These are phyloP conservation scores for Pontoporia blainvillei DNA, from an alignment of 2,113 vertebrate species.

Conservation along the genomic window DNA sequence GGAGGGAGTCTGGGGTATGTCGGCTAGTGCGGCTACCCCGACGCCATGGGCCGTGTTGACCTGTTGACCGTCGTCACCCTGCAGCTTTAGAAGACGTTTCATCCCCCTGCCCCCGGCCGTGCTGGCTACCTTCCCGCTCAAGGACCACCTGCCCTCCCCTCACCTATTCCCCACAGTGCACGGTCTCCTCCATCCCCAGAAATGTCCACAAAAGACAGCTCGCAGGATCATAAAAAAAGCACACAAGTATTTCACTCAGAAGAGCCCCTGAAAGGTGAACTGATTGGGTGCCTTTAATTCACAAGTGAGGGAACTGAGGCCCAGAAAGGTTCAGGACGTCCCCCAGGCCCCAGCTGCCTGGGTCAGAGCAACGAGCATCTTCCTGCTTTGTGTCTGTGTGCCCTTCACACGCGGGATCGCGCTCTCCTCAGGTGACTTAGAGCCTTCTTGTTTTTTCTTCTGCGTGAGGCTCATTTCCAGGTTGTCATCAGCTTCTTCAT, in stretches of 20 bases:
- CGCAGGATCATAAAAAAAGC: background rate
- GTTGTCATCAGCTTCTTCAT: background rate
- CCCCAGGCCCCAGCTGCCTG: background rate
- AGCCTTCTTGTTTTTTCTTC: background rate
- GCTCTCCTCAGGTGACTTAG: fast-evolving
- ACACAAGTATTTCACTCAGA: background rate
- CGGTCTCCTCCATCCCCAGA: background rate
- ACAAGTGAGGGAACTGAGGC: background rate
- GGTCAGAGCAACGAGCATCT: fast-evolving
- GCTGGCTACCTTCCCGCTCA: background rate
- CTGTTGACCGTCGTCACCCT: fast-evolving
- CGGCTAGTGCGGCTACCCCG: background rate
- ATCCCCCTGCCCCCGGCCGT: fast-evolving
- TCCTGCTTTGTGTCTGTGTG: fast-evolving
- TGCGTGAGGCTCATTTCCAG: background rate
- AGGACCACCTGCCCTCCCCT: fast-evolving
- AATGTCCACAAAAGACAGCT: background rate
- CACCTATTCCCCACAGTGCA: fast-evolving
- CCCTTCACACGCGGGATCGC: fast-evolving
- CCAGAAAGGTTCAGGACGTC: background rate
- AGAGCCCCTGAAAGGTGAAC: background rate
- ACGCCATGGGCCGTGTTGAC: fast-evolving
- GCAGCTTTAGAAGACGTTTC: background rate
- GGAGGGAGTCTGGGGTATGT: background rate
- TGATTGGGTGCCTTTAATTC: background rate